Percentiles rank a stretch among this genome's conserved stretches.
These are phyloP conservation scores for Corythucha ciliata DNA, from an alignment of 2,888 invertebrate genomes.

Conservation along the genomic window DNA sequence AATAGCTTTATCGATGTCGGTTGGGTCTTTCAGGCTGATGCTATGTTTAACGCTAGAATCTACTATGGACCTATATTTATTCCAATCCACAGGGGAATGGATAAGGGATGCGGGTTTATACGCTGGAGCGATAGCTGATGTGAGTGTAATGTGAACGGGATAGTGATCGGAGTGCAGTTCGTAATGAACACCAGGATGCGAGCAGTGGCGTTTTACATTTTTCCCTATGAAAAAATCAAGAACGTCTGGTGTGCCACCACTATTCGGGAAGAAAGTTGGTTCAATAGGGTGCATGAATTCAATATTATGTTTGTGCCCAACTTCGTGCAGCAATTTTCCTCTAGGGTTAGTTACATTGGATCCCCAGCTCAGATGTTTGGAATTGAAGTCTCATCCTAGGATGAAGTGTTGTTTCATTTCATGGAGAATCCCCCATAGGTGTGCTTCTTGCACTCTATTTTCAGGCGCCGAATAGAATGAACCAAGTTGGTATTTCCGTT, in stretches of 20 bases:
- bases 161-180: too few relatives aligned
- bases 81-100: too few relatives aligned
- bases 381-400: not conserved
- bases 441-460: not conserved
- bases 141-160: too few relatives aligned
- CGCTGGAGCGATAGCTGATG: too few relatives aligned
- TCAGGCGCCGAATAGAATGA: not conserved
- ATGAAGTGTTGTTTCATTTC: not conserved
- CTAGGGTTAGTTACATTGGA: not conserved
- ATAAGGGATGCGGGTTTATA: too few relatives aligned
- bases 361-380: not conserved
- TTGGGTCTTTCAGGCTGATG: too few relatives aligned
- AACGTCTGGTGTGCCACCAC: not conserved
- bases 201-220: too few relatives aligned
- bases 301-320: not conserved
- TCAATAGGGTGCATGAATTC: not conserved
- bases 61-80: too few relatives aligned
- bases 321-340: not conserved
- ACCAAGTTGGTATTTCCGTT: not conserved
- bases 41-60: too few relatives aligned
- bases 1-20: too few relatives aligned
- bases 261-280: not conserved
- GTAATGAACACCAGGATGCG: too few relatives aligned
- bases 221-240: conserved; percentile 5
- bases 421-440: not conserved